These are phyloP conservation scores for Smutsia gigantea DNA, from an alignment of 2,797 vertebrate species.

Conservation along the genomic window DNA sequence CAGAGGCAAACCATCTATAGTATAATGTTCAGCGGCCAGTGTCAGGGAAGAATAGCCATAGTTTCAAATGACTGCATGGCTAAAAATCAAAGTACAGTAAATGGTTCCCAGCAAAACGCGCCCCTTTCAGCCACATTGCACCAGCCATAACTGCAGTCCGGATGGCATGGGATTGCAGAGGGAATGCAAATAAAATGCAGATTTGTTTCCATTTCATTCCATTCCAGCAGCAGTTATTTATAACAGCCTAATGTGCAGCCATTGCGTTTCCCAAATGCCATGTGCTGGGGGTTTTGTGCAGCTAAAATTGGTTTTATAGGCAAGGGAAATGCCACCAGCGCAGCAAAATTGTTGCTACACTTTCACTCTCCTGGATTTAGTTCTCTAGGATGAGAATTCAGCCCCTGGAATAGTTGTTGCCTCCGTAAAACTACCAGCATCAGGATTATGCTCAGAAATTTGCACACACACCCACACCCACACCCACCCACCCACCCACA, in stretches of 20 bases:
- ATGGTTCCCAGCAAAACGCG: conserved; percentile 70
- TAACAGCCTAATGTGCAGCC: conserved; percentile 85
- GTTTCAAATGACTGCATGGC: conserved; percentile 78
- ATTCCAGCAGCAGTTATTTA: conserved; percentile 86
- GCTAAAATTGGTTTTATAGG: conserved; percentile 85
- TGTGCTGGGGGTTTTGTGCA: conserved; percentile 81
- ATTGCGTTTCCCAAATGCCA: conserved; percentile 82
- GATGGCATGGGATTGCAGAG: conserved; percentile 82
- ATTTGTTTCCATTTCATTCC: conserved; percentile 85
- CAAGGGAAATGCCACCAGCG: conserved; percentile 83
- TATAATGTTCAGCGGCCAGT: conserved; percentile 79
- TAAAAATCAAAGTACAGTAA: conserved; percentile 72
- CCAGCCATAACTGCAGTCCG: conserved; percentile 77
- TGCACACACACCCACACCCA: not conserved
- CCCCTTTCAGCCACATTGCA: conserved; percentile 68
- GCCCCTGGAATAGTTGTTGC: conserved; percentile 78
- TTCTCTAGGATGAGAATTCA: conserved; percentile 69
- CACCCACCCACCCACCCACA: too few species aligned
- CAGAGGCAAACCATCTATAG: conserved; percentile 78
- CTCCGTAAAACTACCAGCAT: conserved; percentile 73
- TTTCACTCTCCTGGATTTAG: conserved; percentile 73
- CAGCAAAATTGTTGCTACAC: conserved; percentile 80
- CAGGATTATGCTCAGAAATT: conserved; percentile 67
- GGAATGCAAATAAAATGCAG: conserved; percentile 86
- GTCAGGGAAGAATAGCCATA: conserved; percentile 60